A percentile compares a stretch with the other conserved stretches of the same genome.
phyloP scores from a whole-genome alignment of 2,797 vertebrate species.

The Mormyrus proboscirostris region DNA sequence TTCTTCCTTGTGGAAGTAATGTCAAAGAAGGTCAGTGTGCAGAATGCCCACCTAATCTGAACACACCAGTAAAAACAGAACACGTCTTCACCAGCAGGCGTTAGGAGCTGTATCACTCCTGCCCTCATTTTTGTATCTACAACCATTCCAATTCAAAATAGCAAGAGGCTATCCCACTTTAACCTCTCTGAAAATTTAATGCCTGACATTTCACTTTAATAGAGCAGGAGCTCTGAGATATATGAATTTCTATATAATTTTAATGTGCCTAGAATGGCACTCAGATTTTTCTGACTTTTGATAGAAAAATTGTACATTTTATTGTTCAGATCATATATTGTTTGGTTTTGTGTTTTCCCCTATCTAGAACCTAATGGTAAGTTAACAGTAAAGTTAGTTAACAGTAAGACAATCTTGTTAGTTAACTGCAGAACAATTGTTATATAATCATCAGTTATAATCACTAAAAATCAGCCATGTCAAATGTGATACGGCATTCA shows the following conservation, averaged over 20 bases:
- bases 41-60: background rate
- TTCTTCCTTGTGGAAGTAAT: background rate
- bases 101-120: background rate
- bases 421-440: background rate
- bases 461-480: background rate
- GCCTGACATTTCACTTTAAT: background rate
- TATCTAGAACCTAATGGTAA: background rate
- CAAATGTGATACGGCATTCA: background rate
- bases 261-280: background rate
- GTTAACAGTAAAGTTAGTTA: background rate
- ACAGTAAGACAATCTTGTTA: background rate
- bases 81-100: background rate
- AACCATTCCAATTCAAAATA: background rate
- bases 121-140: background rate
- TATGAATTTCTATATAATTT: background rate
- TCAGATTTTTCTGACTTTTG: background rate
- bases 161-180: background rate
- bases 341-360: background rate
- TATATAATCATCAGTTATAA: background rate
- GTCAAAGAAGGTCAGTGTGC: background rate
- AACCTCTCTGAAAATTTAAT: background rate
- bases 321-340: background rate
- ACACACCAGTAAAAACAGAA: background rate
- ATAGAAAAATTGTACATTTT: background rate
- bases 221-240: background rate